Percentiles rank a stretch among this genome's conserved stretches.
phyloP scores from a whole-genome alignment of 2,113 vertebrate genomes.

The Calypte anna region DNA sequence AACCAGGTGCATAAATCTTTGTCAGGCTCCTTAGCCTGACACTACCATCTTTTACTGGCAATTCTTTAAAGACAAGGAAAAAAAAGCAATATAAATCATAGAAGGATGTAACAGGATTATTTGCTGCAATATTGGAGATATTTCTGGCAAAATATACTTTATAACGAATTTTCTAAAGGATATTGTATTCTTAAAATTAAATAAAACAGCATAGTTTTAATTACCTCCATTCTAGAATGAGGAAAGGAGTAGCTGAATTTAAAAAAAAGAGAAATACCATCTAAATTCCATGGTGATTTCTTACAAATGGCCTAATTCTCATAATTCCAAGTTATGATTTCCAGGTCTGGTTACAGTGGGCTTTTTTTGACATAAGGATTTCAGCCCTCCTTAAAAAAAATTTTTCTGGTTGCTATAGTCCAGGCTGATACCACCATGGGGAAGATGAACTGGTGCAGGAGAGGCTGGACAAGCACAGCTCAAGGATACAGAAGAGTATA shows the following conservation, averaged over 20 bases:
- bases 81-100: not conserved
- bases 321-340: not conserved
- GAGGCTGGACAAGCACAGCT: not conserved
- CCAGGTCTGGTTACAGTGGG: not conserved
- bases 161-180: slow-evolving; percentile 15
- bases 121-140: not conserved
- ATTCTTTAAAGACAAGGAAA: not conserved
- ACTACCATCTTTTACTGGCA: not conserved
- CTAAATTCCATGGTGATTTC: not conserved
- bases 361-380: not conserved
- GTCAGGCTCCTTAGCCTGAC: not conserved
- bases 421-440: rapidly evolving
- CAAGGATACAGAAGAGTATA: not conserved
- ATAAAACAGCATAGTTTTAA: not conserved
- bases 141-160: slow-evolving; percentile 29
- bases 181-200: slow-evolving; percentile 32
- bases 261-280: not conserved
- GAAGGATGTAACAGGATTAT: slow-evolving; percentile 26
- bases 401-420: not conserved
- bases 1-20: not conserved
- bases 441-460: not conserved
- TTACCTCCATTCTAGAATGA: not conserved
- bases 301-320: not conserved
- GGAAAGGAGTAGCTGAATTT: not conserved
- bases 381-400: not conserved